Evolutionary conservation across 2,797 vertebrate species (phyloP), one percentile per base, ranked within the genome.

Genomic region (Ciconia nigra): DNA sequence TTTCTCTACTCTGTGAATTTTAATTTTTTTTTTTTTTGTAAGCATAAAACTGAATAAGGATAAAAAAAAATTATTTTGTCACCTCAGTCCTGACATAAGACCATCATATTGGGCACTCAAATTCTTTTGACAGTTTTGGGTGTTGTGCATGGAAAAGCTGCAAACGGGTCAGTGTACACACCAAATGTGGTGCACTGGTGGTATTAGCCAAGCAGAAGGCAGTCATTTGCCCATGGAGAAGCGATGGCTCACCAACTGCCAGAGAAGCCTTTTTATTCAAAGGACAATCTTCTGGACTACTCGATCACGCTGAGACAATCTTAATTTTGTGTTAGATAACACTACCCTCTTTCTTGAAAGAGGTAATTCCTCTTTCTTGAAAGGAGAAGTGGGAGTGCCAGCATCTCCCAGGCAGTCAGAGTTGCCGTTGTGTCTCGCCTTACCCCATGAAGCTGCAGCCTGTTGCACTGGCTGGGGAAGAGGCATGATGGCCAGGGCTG

Each of bases 401-500:
- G 72, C 0, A 0, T 20, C 69, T 62, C 12, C 77, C 1, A 4
- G 51, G 77, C 83, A 82, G 65, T 46, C 57, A 37, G 83, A 58
- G 58, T 33, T 82, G 54, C 47, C 6, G 0, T 6, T 2, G 1
- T 26, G 58, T 76, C 83, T 54, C 73, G 35, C 55, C 35, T 54
- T 16, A 29, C 2, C 13, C 39, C 0, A 0, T 1, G n/a, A 18
- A 67, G 20, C 44, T 1, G 2, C 66, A 55, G 55, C 42, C 52
- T 22, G 21, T 14, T 62, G 63, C 7, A 18, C 22, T 3, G 6
- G 19, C 71, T 47, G 76, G 35, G 26, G 28, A 72, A 28, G 41
- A 49, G 10, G 24, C 1, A 1, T 25, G 28, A 29, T 29, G 37
- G 47, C 29, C 87, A 57, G 70, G 46, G 33, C 84, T 79, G 52